Conservation (phyloP, 2,113 vertebrate genomes). For the Pelecanus crispus region DNA sequence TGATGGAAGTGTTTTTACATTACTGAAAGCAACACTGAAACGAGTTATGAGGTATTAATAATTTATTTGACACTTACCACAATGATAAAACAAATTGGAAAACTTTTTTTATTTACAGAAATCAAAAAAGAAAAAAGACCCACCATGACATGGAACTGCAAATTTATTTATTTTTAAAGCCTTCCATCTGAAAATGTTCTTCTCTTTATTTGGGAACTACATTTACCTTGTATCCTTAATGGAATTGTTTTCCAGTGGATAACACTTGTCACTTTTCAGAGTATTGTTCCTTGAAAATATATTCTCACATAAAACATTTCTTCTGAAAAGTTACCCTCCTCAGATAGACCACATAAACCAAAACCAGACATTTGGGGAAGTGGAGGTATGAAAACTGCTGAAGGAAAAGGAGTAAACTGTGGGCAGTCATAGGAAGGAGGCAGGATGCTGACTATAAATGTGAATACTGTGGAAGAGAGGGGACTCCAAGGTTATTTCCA, state of each 20-base stretch:
- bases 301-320: background rate
- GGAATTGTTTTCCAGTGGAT: background rate
- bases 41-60: background rate
- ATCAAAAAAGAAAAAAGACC: background rate
- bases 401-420: background rate
- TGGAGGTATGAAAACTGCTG: background rate
- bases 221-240: background rate
- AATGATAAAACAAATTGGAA: background rate
- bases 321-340: background rate
- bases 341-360: background rate
- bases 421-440: background rate
- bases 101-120: background rate
- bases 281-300: background rate
- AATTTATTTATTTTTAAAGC: background rate
- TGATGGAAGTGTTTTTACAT: background rate
- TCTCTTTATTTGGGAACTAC: background rate
- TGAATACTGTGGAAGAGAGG: background rate
- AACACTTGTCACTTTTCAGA: background rate
- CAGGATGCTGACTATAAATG: fast-evolving
- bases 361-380: background rate
- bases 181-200: background rate
- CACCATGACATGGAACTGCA: background rate
- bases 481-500: background rate
- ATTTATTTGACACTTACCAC: background rate
- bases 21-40: background rate